Conservation (phyloP, 2,797 vertebrate species). For the Liasis olivaceus region DNA sequence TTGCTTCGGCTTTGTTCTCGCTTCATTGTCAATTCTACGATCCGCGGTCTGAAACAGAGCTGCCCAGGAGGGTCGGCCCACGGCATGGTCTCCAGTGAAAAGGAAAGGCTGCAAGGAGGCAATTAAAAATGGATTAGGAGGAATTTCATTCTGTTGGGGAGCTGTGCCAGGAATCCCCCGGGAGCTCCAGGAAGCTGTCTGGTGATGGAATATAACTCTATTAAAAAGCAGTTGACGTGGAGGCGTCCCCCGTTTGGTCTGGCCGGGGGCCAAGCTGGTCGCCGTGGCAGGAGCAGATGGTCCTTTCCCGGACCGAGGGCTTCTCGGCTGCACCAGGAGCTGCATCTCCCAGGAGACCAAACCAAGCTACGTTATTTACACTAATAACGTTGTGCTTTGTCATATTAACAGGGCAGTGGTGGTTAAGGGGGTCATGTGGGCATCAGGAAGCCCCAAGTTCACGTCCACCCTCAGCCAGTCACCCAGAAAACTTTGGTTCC, state of each 20-base stretch:
- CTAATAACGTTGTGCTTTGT: neutral
- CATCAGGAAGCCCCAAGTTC: neutral
- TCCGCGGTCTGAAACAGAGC: neutral
- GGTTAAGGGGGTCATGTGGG: neutral
- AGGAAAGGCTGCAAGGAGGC: conserved; percentile 16
- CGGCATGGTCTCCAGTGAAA: neutral
- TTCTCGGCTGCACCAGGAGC: neutral
- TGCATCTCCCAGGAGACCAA: neutral
- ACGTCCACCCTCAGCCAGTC: too few relatives aligned
- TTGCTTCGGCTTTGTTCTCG: neutral
- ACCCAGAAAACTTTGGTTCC: neutral
- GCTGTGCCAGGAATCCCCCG: conserved; percentile 7
- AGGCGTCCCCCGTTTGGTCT: neutral
- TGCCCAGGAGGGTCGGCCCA: neutral
- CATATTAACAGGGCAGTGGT: neutral
- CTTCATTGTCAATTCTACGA: neutral
- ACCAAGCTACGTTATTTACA: neutral
- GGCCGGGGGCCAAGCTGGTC: neutral
- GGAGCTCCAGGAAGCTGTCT: neutral
- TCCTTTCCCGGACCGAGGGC: neutral
- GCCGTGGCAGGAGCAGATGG: neutral
- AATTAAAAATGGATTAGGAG: conserved; percentile 60
- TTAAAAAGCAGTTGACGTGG: neutral
- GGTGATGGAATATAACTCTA: neutral
- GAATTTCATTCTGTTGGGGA: conserved; percentile 51